These are phyloP conservation scores for Sussaba pulchella DNA, from an alignment of 2,888 invertebrate genomes.

Conservation along the genomic window DNA sequence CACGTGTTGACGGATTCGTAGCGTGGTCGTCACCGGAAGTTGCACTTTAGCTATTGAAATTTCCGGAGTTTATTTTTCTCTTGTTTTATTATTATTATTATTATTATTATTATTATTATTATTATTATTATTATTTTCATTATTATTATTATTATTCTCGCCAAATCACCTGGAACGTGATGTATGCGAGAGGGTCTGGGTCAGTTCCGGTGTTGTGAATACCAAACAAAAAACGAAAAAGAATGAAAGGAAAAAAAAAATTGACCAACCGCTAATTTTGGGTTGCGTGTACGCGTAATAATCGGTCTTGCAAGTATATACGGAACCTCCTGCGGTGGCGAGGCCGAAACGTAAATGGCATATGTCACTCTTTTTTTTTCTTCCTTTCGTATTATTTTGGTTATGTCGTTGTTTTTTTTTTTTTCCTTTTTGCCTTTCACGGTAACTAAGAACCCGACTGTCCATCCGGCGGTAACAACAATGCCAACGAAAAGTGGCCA, in stretches of 20 bases:
- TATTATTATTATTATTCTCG: slow-evolving; percentile 2
- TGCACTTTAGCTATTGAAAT: slow-evolving; percentile 42
- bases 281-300: slow-evolving; percentile 56
- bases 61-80: slow-evolving; percentile 24
- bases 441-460: slow-evolving; percentile 34
- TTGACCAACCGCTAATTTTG: slow-evolving; percentile 45
- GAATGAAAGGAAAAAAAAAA: slow-evolving; percentile 13
- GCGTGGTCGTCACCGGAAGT: slow-evolving; percentile 40
- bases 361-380: slow-evolving; percentile 45
- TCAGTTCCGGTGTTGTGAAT: slow-evolving; percentile 55
- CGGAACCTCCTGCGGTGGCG: slow-evolving; percentile 24
- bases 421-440: slow-evolving; percentile 5
- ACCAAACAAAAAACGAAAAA: too few relatives aligned
- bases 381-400: too few relatives aligned
- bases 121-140: too few relatives aligned
- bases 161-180: slow-evolving; percentile 56
- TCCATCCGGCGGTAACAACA: slow-evolving; percentile 39
- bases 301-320: slow-evolving; percentile 43
- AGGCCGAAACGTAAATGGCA: slow-evolving; percentile 21
- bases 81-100: too few relatives aligned
- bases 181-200: slow-evolving; percentile 41
- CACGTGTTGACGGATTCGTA: neutral
- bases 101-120: too few relatives aligned
- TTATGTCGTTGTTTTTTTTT: too few relatives aligned
- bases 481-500: neutral